phyloP scores from a whole-genome alignment of 2,888 invertebrate genomes.

The Theretra japonica region DNA sequence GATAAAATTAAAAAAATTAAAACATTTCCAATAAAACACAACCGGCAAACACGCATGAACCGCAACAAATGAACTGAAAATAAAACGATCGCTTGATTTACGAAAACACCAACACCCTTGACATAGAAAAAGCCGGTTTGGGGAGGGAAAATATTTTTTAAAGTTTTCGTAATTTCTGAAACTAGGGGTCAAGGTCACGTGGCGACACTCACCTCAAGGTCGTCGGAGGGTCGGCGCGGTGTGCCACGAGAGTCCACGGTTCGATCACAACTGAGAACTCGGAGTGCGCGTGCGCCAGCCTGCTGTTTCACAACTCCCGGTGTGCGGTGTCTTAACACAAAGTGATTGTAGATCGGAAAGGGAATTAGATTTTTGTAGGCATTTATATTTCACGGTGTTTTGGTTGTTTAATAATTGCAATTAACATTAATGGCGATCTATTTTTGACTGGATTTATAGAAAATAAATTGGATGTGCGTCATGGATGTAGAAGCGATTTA shows the following conservation, averaged over 20 bases:
- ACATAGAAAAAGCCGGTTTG: conserved; percentile 21
- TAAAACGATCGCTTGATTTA: neutral
- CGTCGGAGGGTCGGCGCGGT: conserved; percentile 65
- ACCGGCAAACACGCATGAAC: conserved; percentile 1
- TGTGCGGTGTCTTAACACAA: conserved; percentile 70
- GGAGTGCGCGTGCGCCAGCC: conserved; percentile 48
- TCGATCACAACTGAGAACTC: conserved; percentile 73
- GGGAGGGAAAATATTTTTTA: conserved; percentile 16
- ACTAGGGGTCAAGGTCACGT: conserved; percentile 66
- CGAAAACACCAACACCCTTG: conserved; percentile 20
- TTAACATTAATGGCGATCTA: neutral
- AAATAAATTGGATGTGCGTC: too few relatives aligned
- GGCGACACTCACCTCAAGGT: conserved; percentile 75
- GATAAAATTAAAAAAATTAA: neutral
- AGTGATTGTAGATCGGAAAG: conserved; percentile 69
- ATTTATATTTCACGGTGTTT: neutral
- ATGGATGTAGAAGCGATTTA: too few relatives aligned
- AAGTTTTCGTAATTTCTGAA: conserved; percentile 23
- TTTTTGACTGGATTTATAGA: too few relatives aligned
- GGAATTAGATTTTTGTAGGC: conserved; percentile 50
- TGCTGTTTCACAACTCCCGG: conserved; percentile 71
- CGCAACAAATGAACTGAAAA: conserved; percentile 4
- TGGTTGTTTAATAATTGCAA: neutral
- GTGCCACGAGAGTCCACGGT: conserved; percentile 69
- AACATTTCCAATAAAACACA: neutral